Base-by-base conservation (phyloP, 2,888 invertebrate genomes). In the Folsomia candida region DNA sequence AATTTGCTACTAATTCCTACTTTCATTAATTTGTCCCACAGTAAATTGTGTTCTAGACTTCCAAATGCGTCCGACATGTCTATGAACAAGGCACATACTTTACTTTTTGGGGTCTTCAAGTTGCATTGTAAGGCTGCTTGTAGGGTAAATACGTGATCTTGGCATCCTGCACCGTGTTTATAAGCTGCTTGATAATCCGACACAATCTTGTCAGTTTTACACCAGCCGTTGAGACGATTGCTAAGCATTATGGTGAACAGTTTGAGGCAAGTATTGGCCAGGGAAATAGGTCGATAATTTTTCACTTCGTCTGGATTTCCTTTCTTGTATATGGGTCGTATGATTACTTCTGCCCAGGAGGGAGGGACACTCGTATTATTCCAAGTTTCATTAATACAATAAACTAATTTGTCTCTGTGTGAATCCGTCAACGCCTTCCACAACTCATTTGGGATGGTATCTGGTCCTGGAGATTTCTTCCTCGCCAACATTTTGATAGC, bases 1-100 rank as follows among this genome's bases (percentile, higher is more conserved):
- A 70, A 67, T 67, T 70, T 70, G 2, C 20, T 2, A 28, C 54
- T 57, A 14, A 70, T 2, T n/a, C 70, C 70, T 29, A 62, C 37
- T 27, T 62, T 51, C 6, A 4, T 22, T 20, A 70, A 11, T 20
- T 61, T 59, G 14, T 20, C 0, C 61, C 60, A 67, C 37, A 70
- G 24, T 28, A 24, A 4, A 3, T 51, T 26, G 22, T 62, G 67
- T 1, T 9, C 9, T 0, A 70, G 20, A 9, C 57, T 27, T 57
- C 67, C 67, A 54, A 70, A 70, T 1, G 70, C 67, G 22, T 9
- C 11, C 1, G 26, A 24, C 11, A 70, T n/a, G 37, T 70, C 70
- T 1, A 70, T 57, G 37, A 67, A 70, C 0, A 66, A 26, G 2
- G 66, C 61, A 37, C 1, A 72, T 0, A 72, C 47, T 26, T 67